Conservation (phyloP, 2,888 invertebrate genomes). For the Phymatocera aterrima region DNA sequence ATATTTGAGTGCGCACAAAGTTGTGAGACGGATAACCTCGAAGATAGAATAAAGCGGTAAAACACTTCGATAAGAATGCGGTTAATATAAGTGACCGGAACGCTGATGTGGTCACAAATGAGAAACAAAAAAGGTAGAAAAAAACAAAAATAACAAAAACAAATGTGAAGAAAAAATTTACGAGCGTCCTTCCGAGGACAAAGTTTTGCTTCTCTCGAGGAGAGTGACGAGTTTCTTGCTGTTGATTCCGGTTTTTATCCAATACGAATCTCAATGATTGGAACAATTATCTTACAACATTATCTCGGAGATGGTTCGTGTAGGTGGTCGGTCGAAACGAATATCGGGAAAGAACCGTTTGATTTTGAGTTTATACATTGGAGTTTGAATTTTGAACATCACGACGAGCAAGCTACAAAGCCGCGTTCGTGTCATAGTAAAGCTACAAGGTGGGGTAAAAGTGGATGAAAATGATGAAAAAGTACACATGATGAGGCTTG, state of each 20-base stretch:
- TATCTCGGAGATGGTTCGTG: not conserved
- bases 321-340: not conserved
- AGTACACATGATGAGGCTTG: not conserved
- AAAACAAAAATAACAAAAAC: not conserved
- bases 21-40: not conserved
- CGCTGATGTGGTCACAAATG: slow-evolving; percentile 3
- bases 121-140: not conserved
- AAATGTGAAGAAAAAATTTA: not conserved
- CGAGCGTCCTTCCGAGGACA: slow-evolving; percentile 32
- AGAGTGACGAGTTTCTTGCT: slow-evolving; percentile 22
- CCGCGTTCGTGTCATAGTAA: slow-evolving; percentile 11
- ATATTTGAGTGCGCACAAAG: slow-evolving; percentile 1
- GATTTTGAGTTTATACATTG: slow-evolving; percentile 9
- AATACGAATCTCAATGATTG: not conserved
- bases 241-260: slow-evolving; percentile 23
- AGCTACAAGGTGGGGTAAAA: slow-evolving; percentile 8
- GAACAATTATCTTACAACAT: slow-evolving; percentile 16
- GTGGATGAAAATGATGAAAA: not conserved
- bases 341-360: not conserved
- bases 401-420: not conserved
- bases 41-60: slow-evolving; percentile 29
- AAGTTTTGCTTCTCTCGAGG: slow-evolving; percentile 21
- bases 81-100: slow-evolving; percentile 23
- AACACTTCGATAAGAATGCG: slow-evolving; percentile 26
- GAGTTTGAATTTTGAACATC: slow-evolving; percentile 20